These are phyloP conservation scores for Gymnothorax javanicus DNA, from an alignment of 2,797 vertebrate genomes.

Conservation along the genomic window DNA sequence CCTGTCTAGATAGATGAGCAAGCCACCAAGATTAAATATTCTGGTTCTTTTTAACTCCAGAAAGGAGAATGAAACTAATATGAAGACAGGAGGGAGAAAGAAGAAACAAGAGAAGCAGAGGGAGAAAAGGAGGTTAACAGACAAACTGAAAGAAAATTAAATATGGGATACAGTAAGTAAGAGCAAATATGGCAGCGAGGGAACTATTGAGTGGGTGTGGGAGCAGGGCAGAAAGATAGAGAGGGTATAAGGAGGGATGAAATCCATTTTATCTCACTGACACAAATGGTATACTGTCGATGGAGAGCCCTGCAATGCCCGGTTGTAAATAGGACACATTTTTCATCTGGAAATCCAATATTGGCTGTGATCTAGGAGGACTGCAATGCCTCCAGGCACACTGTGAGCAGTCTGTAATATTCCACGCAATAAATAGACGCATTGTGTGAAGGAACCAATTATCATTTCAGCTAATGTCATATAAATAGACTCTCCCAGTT, in stretches of 20 bases:
- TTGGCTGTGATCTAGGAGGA: constrained; percentile 29
- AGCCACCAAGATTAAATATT: background rate
- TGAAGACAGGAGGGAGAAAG: background rate
- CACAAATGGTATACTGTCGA: background rate
- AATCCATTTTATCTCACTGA: background rate
- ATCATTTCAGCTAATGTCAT: background rate
- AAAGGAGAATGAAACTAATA: background rate
- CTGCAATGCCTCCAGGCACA: background rate
- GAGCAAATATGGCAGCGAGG: background rate
- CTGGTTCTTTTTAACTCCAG: background rate
- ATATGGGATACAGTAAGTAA: background rate
- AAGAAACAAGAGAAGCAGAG: background rate
- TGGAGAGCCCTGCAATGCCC: background rate
- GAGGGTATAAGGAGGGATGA: constrained; percentile 3
- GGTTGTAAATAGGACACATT: constrained; percentile 27
- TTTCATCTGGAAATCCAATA: constrained; percentile 41
- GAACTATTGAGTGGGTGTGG: constrained; percentile 18
- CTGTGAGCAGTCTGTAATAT: background rate
- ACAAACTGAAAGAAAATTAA: background rate
- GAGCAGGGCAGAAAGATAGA: constrained; percentile 10
- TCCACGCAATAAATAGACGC: background rate
- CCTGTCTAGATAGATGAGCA: background rate
- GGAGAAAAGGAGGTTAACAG: background rate
- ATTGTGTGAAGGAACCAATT: background rate
- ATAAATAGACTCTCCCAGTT: background rate